Evolutionary conservation across 2,113 vertebrate genomes (phyloP).

Genomic region (Callipepla squamata): DNA sequence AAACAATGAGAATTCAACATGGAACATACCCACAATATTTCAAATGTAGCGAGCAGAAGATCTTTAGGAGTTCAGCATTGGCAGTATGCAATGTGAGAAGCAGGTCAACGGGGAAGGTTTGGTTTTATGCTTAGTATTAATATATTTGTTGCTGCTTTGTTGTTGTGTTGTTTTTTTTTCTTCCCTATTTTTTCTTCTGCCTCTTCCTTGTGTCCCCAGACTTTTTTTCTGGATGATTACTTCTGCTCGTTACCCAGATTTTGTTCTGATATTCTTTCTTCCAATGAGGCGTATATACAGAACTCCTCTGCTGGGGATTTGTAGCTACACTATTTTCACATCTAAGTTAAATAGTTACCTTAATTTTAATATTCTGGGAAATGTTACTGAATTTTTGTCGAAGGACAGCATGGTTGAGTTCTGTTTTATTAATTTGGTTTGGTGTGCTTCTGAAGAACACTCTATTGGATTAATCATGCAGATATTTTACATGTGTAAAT

Average conservation of each 20-base stretch:
- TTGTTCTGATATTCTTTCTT: background rate
- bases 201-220: background rate
- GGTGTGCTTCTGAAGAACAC: background rate
- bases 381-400: background rate
- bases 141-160: background rate
- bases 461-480: background rate
- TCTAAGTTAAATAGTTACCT: background rate
- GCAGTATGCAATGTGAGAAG: background rate
- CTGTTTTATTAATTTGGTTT: background rate
- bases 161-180: background rate
- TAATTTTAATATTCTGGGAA: background rate
- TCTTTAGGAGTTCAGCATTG: background rate
- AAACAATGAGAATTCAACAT: background rate
- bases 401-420: background rate
- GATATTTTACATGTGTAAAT: accelerated
- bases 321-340: background rate
- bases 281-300: background rate
- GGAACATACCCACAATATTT: background rate
- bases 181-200: background rate
- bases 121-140: background rate
- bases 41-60: background rate
- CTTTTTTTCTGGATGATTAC: background rate
- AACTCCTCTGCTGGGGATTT: background rate
- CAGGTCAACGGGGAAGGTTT: background rate
- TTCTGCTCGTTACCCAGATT: background rate